These are phyloP conservation scores for Varroa destructor DNA, from an alignment of 1,140 invertebrate genomes.

Conservation along the genomic window DNA sequence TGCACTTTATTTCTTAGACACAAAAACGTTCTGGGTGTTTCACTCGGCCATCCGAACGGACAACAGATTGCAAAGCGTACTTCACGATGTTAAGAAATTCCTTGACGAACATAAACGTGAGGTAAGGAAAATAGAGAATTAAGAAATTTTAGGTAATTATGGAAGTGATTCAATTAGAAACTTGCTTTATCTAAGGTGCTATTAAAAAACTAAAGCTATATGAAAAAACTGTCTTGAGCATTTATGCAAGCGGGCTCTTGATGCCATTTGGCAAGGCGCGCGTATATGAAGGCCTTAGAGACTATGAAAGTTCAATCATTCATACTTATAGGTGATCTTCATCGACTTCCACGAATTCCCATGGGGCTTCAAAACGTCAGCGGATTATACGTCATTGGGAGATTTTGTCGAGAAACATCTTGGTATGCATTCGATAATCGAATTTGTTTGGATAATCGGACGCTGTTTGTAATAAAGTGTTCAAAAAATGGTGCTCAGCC, in stretches of 20 bases:
- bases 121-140: neutral
- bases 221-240: no score
- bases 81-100: neutral
- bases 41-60: conserved; percentile 18
- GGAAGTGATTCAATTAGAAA: no score
- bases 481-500: no score
- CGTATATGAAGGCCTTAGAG: no score
- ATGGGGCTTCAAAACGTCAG: conserved; percentile 17
- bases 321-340: neutral
- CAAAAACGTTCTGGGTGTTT: conserved; percentile 9
- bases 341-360: conserved; percentile 24
- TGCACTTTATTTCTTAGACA: neutral
- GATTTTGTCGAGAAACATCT: conserved; percentile 14
- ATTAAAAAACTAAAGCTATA: no score
- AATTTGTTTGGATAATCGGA: no score
- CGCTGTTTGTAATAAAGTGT: no score
- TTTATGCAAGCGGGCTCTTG: no score
- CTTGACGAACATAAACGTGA: conserved; percentile 25
- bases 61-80: neutral
- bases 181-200: no score
- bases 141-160: no score
- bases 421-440: neutral
- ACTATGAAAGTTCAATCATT: no score
- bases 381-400: conserved; percentile 1
- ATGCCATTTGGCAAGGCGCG: no score